phyloP scores from a whole-genome alignment of 2,888 invertebrate species.

The Candidula unifasciata region DNA sequence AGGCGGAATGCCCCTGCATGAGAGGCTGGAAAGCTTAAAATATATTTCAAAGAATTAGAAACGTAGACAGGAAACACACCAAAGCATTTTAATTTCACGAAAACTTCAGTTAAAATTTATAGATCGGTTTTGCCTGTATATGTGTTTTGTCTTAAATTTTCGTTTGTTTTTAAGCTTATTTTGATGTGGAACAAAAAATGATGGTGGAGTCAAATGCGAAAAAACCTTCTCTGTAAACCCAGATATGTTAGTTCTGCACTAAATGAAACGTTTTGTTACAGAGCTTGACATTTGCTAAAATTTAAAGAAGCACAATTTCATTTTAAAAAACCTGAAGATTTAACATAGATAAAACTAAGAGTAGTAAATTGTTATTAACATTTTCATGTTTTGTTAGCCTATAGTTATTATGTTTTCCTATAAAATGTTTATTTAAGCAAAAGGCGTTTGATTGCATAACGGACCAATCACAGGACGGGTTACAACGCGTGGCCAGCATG shows the following conservation, averaged over 20 bases:
- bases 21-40: too few relatives aligned
- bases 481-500: slow-evolving; percentile 30
- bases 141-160: too few relatives aligned
- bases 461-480: slow-evolving; percentile 24
- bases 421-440: not conserved
- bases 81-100: too few relatives aligned
- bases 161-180: too few relatives aligned
- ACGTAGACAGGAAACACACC: too few relatives aligned
- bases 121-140: too few relatives aligned
- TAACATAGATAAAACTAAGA: not conserved
- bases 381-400: not conserved
- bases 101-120: too few relatives aligned
- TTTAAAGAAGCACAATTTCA: not conserved
- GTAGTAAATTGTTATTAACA: not conserved
- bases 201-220: not conserved
- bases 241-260: not conserved
- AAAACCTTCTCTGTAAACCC: too few relatives aligned
- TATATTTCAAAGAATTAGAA: too few relatives aligned
- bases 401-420: not conserved
- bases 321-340: not conserved
- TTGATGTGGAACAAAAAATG: too few relatives aligned
- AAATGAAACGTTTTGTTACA: slow-evolving; percentile 14
- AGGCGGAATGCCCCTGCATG: too few relatives aligned
- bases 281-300: slow-evolving; percentile 17
- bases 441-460: not conserved